These are phyloP conservation scores for Callyntrura guangdongensis DNA, from an alignment of 2,888 invertebrate species.

Conservation along the genomic window DNA sequence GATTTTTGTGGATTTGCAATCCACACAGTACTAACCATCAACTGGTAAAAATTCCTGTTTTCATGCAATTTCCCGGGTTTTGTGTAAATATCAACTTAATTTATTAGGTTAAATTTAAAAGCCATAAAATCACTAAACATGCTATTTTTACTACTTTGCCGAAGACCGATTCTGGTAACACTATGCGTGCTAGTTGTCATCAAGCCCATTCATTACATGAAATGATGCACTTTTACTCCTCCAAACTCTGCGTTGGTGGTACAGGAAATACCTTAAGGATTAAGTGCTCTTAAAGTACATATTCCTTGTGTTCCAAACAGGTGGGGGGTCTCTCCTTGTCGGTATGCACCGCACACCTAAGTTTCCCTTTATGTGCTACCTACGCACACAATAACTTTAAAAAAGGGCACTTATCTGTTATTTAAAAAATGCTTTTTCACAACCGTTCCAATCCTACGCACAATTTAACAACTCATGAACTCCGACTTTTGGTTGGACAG, in stretches of 20 bases:
- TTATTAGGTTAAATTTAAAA: too few relatives aligned
- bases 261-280: conserved; percentile 79
- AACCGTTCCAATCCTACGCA: conserved; percentile 47
- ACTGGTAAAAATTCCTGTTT: neutral
- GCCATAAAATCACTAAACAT: too few relatives aligned
- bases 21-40: neutral
- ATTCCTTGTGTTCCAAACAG: conserved; percentile 76
- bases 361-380: conserved; percentile 17
- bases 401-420: conserved; percentile 67
- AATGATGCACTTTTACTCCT: neutral
- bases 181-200: conserved; percentile 16
- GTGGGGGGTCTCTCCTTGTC: conserved; percentile 78
- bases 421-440: conserved; percentile 71
- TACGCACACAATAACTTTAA: conserved; percentile 46
- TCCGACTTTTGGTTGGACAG: conserved; percentile 25
- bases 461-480: conserved; percentile 53
- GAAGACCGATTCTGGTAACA: too few relatives aligned
- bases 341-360: conserved; percentile 73
- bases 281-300: conserved; percentile 74
- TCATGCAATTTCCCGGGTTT: too few relatives aligned
- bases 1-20: too few relatives aligned
- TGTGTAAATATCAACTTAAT: neutral
- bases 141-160: neutral
- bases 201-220: neutral
- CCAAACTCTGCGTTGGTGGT: conserved; percentile 70